These are phyloP conservation scores for Percopsis omiscomaycus DNA, from an alignment of 2,797 vertebrate genomes.

Conservation along the genomic window DNA sequence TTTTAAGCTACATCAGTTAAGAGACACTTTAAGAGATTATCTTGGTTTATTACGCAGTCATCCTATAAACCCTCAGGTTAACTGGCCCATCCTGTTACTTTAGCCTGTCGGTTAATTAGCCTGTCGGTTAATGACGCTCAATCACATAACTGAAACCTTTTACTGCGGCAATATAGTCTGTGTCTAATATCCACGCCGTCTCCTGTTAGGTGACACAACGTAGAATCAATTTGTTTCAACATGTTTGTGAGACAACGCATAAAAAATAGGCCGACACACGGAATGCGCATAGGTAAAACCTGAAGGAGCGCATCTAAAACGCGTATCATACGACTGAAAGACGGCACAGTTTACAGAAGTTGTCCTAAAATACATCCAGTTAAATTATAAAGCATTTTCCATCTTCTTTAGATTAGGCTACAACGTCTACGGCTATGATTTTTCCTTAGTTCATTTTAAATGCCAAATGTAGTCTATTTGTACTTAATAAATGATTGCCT, in stretches of 20 bases:
- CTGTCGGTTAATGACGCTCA: constrained; percentile 52
- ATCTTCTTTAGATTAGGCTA: neutral
- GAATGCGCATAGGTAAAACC: no score
- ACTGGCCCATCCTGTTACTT: constrained; percentile 38
- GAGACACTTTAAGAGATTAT: neutral
- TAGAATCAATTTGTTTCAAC: no score
- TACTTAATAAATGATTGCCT: no score
- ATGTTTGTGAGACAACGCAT: no score
- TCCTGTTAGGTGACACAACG: no score
- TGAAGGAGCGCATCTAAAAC: no score
- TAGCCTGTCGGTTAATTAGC: constrained; percentile 49
- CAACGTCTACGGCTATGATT: no score
- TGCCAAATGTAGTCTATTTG: no score
- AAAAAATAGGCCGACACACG: no score
- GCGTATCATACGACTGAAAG: neutral
- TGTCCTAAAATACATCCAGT: constrained; percentile 5
- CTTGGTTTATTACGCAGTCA: constrained; percentile 24
- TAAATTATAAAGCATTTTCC: neutral
- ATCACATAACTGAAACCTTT: constrained; percentile 20
- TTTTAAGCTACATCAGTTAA: no score
- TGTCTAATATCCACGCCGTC: neutral
- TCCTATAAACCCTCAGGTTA: constrained; percentile 44
- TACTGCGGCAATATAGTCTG: neutral
- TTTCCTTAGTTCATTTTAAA: no score
- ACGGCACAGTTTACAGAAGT: neutral